These are phyloP conservation scores for Xanthia togata DNA, from an alignment of 2,888 invertebrate genomes.

Conservation along the genomic window DNA sequence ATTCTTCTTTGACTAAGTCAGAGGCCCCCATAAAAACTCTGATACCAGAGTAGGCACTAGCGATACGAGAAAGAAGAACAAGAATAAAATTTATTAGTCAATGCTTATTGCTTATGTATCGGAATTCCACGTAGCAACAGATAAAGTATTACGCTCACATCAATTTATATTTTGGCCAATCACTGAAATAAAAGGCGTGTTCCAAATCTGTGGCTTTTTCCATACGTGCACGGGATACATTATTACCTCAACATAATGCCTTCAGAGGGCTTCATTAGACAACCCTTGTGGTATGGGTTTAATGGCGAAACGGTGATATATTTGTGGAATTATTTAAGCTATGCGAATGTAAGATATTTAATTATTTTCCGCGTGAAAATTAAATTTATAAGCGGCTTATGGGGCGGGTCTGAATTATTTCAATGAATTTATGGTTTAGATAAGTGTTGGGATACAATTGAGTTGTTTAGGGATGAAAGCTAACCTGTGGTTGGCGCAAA, in stretches of 20 bases:
- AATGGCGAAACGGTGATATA: constrained; percentile 38
- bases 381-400: constrained; percentile 52
- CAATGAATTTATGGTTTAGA: constrained; percentile 38
- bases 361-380: constrained; percentile 54
- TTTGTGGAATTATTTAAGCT: constrained; percentile 38
- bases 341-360: constrained; percentile 50
- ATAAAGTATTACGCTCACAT: constrained; percentile 16
- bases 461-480: constrained; percentile 3
- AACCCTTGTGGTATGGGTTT: constrained; percentile 50
- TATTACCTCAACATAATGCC: constrained; percentile 54
- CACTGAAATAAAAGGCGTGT: constrained; percentile 1
- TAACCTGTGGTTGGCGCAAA: constrained; percentile 24
- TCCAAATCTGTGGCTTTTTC: constrained; percentile 47
- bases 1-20: too few species aligned
- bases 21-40: too few species aligned
- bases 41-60: too few species aligned
- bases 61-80: too few species aligned
- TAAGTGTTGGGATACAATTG: constrained; percentile 31
- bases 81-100: too few species aligned
- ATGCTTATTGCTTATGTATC: neutral
- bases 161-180: constrained; percentile 7
- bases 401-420: constrained; percentile 33
- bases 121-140: constrained; percentile 1
- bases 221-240: constrained; percentile 28
- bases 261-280: constrained; percentile 53